Conservation (phyloP, 2,113 vertebrate species). For the Labrus mixtus region DNA sequence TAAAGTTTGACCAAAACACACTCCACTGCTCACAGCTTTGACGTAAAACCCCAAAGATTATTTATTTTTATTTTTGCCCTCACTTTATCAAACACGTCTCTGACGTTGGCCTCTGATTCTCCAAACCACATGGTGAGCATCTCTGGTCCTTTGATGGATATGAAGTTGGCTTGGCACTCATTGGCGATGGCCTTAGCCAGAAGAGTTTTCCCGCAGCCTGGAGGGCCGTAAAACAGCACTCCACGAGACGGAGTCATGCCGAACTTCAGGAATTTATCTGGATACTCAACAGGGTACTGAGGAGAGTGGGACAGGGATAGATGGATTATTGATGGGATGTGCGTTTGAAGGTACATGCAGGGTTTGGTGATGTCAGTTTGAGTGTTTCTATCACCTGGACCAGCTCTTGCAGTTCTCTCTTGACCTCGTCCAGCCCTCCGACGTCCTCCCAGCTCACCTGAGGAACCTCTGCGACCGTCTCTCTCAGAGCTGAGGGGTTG, state of each 20-base stretch:
- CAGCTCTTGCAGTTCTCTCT: slow-evolving; percentile 97
- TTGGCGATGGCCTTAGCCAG: slow-evolving; percentile 99
- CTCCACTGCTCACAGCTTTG: neutral
- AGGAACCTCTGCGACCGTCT: slow-evolving; percentile 97
- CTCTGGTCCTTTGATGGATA: slow-evolving; percentile 98
- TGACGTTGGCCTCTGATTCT: slow-evolving; percentile 98
- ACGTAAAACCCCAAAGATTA: neutral
- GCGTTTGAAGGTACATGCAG: neutral
- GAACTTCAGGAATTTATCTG: slow-evolving; percentile 99
- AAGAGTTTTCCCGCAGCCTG: slow-evolving; percentile 98
- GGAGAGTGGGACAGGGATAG: neutral
- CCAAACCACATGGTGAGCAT: slow-evolving; percentile 99
- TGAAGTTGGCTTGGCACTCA: slow-evolving; percentile 99
- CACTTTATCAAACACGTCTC: slow-evolving; percentile 99
- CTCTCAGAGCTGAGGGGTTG: slow-evolving; percentile 96
- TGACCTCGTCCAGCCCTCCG: slow-evolving; percentile 98
- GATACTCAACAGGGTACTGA: slow-evolving; percentile 98
- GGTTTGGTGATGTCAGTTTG: neutral
- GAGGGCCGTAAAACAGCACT: slow-evolving; percentile 97
- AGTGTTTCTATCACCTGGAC: slow-evolving; percentile 88
- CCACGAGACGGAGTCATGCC: slow-evolving; percentile 99
- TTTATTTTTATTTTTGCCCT: neutral
- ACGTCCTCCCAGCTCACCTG: slow-evolving; percentile 99
- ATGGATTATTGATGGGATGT: neutral
- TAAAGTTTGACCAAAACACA: neutral